These are phyloP conservation scores for Spisula subtruncata DNA, from an alignment of 2,888 invertebrate species.

Conservation along the genomic window DNA sequence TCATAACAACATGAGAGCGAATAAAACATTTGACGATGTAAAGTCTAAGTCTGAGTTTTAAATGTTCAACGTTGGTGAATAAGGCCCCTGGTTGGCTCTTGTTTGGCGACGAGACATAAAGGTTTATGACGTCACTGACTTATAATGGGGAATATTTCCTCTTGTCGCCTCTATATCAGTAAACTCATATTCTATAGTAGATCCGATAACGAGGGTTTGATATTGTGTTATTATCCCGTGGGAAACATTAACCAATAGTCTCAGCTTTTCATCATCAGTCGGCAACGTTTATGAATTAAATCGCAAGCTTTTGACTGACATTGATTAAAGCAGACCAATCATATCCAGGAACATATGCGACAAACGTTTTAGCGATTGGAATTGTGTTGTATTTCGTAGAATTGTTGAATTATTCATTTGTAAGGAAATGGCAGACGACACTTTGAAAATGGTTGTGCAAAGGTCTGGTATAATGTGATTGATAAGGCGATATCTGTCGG, in stretches of 20 bases:
- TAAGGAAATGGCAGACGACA: background rate
- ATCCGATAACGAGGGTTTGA: constrained; percentile 6
- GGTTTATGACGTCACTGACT: background rate
- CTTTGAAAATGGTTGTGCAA: background rate
- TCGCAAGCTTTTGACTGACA: background rate
- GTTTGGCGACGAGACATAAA: no score
- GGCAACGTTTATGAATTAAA: background rate
- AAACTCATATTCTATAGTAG: background rate
- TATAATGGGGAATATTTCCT: background rate
- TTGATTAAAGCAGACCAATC: background rate
- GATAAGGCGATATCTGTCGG: background rate
- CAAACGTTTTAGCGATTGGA: background rate
- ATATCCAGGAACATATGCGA: background rate
- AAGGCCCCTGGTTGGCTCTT: no score
- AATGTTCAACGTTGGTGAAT: no score
- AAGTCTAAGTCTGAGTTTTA: no score
- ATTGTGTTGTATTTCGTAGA: background rate
- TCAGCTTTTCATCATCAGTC: background rate
- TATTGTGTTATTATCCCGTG: background rate
- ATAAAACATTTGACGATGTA: no score
- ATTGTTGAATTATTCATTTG: background rate
- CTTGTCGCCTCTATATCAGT: background rate
- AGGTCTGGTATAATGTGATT: background rate
- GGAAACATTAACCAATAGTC: background rate
- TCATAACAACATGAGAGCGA: no score